phyloP scores from a whole-genome alignment of 2,113 vertebrate genomes.

The Martes martes region DNA sequence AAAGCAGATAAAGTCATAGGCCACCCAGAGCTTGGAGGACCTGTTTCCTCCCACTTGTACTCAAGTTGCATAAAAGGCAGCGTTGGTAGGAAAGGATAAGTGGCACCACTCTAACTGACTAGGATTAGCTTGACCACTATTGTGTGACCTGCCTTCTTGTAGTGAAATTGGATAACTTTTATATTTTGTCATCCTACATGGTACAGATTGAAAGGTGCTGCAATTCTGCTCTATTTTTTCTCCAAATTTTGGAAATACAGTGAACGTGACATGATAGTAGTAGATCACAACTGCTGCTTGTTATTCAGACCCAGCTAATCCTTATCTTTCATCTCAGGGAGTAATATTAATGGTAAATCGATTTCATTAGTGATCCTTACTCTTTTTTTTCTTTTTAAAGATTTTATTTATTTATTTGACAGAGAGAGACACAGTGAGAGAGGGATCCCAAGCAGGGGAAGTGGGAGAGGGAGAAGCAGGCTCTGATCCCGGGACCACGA shows the following conservation, averaged over 20 bases:
- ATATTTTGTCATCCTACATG: not conserved
- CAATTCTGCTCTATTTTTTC: not conserved
- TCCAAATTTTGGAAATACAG: not conserved
- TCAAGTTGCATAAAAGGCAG: constrained; percentile 24
- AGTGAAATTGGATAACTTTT: not conserved
- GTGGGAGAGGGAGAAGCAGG: too few relatives aligned
- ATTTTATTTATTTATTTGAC: too few relatives aligned
- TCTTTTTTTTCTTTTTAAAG: too few relatives aligned
- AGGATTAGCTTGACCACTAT: not conserved
- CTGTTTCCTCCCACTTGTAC: constrained; percentile 9
- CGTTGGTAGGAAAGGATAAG: constrained; percentile 44
- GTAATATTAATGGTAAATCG: not conserved
- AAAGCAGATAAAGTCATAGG: constrained; percentile 40
- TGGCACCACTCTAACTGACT: not conserved
- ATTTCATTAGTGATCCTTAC: not conserved
- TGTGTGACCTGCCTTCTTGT: not conserved
- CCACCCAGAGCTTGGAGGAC: not conserved
- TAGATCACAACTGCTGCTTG: not conserved
- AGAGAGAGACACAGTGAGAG: too few relatives aligned
- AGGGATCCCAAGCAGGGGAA: too few relatives aligned
- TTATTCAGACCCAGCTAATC: not conserved
- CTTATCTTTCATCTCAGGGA: not conserved
- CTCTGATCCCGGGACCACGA: too few relatives aligned
- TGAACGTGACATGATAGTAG: not conserved
- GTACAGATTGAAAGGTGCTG: not conserved